Evolutionary conservation across 92 coral and sea anemone genomes (phyloP).

Genomic region (Siderastrea radians): DNA sequence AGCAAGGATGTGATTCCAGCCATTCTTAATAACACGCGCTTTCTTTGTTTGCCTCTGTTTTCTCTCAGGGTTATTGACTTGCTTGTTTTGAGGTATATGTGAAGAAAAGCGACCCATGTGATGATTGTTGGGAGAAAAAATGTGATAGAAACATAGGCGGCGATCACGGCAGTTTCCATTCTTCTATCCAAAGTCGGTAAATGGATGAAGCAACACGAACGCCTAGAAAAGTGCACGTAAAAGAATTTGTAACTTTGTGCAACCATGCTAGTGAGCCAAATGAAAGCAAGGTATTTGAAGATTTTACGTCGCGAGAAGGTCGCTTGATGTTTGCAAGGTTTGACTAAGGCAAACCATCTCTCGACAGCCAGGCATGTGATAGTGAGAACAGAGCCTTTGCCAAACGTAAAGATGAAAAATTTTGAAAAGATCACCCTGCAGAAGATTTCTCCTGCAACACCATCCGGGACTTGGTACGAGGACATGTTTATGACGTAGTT

Average conservation of each 20-base stretch:
- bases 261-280: constrained; percentile 9
- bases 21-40: constrained; percentile 18
- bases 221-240: constrained; percentile 15
- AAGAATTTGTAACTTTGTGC: constrained; percentile 33
- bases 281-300: background rate
- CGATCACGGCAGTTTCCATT: background rate
- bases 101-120: constrained; percentile 40
- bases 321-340: constrained; percentile 13
- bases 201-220: constrained; percentile 24
- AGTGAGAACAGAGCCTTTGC: constrained; percentile 35
- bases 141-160: constrained; percentile 30
- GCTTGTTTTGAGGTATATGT: constrained; percentile 7
- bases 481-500: constrained; percentile 49
- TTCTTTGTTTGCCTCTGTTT: constrained; percentile 12
- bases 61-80: constrained; percentile 9
- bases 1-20: constrained; percentile 24
- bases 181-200: background rate
- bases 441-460: constrained; percentile 29
- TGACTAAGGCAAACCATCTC: constrained; percentile 11
- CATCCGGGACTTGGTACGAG: constrained; percentile 24
- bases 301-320: constrained; percentile 16
- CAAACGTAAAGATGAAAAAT: constrained; percentile 37
- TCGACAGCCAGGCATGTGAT: constrained; percentile 41
- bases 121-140: constrained; percentile 22
- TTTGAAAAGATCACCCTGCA: constrained; percentile 32